Conservation (phyloP, 2,888 invertebrate genomes). For the Aphrophora alni region DNA sequence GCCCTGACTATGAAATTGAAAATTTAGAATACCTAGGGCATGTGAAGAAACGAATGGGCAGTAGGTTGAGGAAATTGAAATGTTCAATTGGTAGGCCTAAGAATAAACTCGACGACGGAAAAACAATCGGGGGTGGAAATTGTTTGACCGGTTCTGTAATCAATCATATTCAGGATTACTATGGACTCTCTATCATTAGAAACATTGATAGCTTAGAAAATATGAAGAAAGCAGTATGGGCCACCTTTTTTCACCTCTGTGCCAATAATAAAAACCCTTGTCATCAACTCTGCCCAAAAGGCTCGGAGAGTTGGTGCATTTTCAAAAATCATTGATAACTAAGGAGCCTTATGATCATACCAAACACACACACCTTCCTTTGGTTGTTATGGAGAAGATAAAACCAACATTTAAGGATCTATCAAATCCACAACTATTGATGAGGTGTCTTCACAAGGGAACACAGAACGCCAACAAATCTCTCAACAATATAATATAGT, state of each 20-base stretch:
- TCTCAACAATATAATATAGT: slow-evolving; percentile 7
- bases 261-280: slow-evolving; percentile 47
- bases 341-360: slow-evolving; percentile 34
- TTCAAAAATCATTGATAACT: slow-evolving; percentile 33
- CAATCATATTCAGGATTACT: slow-evolving; percentile 46
- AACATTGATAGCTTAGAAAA: slow-evolving; percentile 43
- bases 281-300: slow-evolving; percentile 48
- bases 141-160: slow-evolving; percentile 47
- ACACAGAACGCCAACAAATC: slow-evolving; percentile 31
- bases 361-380: slow-evolving; percentile 14
- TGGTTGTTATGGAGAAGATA: too few species aligned
- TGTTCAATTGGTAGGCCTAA: not conserved
- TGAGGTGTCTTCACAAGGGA: slow-evolving; percentile 40
- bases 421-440: slow-evolving; percentile 39
- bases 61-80: not conserved
- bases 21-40: slow-evolving; percentile 27
- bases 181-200: slow-evolving; percentile 48
- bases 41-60: slow-evolving; percentile 37
- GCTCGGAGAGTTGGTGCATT: slow-evolving; percentile 49
- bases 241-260: slow-evolving; percentile 47
- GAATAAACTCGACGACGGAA: slow-evolving; percentile 29
- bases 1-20: slow-evolving; percentile 18
- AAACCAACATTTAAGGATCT: slow-evolving; percentile 42
- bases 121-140: slow-evolving; percentile 42
- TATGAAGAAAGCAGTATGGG: slow-evolving; percentile 50